A percentile compares a stretch with the other conserved stretches of the same genome.
These are phyloP conservation scores for Macrophya alboannulata DNA, from an alignment of 2,888 invertebrate species.

Conservation along the genomic window DNA sequence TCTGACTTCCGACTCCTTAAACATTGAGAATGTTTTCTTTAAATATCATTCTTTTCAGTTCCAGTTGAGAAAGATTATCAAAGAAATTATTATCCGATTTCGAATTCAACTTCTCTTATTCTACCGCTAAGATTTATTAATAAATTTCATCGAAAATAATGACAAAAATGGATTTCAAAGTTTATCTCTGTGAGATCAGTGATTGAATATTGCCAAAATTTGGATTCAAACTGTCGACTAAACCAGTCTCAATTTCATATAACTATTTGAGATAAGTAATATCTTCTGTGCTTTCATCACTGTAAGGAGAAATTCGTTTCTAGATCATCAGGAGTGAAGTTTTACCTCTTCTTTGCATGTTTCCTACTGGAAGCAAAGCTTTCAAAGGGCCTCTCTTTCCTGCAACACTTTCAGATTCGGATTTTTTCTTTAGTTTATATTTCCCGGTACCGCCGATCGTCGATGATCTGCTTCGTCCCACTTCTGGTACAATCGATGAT, in stretches of 20 bases:
- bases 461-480: conserved; percentile 38
- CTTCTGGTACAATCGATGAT: conserved; percentile 38
- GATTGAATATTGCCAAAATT: neutral
- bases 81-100: neutral
- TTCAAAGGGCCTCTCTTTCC: conserved; percentile 76
- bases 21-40: neutral
- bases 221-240: neutral
- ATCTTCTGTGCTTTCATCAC: neutral
- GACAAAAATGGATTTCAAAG: neutral
- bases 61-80: too few species aligned
- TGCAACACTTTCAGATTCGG: conserved; percentile 60
- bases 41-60: neutral
- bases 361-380: conserved; percentile 74
- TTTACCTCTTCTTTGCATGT: conserved; percentile 74
- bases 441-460: conserved; percentile 64
- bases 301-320: neutral
- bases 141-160: neutral
- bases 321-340: neutral
- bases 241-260: neutral
- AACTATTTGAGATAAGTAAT: neutral
- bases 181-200: too few species aligned
- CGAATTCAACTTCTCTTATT: neutral
- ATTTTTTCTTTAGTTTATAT: conserved; percentile 70
- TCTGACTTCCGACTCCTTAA: neutral
- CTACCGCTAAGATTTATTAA: neutral